A percentile compares a stretch with the other conserved stretches of the same genome.
Conservation (phyloP, 1,140 invertebrate species). For the Leptopilina clavipes region DNA sequence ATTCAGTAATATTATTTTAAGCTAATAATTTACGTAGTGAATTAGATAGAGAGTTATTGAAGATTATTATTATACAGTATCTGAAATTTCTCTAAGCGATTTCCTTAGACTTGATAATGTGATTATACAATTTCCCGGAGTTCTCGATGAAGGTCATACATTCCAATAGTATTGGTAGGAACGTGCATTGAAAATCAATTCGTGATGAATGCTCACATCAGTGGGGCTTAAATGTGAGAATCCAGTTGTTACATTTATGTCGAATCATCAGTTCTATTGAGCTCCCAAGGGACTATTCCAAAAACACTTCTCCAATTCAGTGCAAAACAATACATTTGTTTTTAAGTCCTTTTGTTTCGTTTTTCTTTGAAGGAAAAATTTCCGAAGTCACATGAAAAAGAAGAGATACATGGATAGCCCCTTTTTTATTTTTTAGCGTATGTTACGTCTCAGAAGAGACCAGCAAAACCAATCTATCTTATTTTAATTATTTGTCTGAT, state of each 20-base stretch:
- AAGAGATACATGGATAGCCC: too few species aligned
- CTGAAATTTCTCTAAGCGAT: conserved; percentile 12
- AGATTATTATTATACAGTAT: neutral
- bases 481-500: too few species aligned
- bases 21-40: neutral
- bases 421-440: too few species aligned
- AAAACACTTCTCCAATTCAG: neutral
- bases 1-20: neutral
- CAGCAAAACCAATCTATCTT: too few species aligned
- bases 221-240: neutral
- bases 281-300: neutral
- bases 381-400: too few species aligned
- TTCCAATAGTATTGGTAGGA: conserved; percentile 12
- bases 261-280: conserved; percentile 20
- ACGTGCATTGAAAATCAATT: conserved; percentile 26
- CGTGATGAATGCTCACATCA: neutral
- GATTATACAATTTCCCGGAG: conserved; percentile 28
- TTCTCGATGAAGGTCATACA: conserved; percentile 22
- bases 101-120: conserved; percentile 13
- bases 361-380: too few species aligned
- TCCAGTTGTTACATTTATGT: neutral
- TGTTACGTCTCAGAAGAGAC: too few species aligned
- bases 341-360: neutral
- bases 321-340: neutral
- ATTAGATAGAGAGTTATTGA: neutral